Percentiles rank a stretch among this genome's conserved stretches.
phyloP scores from a whole-genome alignment of 2,888 invertebrate genomes.

The Sphaerophoria rueppellii region DNA sequence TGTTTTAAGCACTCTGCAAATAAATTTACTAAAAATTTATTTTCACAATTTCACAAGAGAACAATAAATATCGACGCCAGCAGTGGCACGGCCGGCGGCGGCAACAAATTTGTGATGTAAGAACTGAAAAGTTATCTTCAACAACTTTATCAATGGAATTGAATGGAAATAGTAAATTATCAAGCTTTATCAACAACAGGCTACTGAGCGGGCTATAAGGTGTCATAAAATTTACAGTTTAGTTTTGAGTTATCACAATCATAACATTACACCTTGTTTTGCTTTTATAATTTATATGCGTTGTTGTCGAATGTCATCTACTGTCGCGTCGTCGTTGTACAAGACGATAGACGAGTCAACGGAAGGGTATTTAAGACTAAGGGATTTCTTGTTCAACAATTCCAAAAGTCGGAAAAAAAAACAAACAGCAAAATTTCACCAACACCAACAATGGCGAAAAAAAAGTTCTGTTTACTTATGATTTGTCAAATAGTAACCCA shows the following conservation, averaged over 20 bases:
- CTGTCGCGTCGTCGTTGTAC: not conserved
- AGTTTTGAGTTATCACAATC: constrained; percentile 13
- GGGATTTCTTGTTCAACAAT: not conserved
- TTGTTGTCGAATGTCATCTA: too few relatives aligned
- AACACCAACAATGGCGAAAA: not conserved
- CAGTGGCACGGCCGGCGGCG: not conserved
- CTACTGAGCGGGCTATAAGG: constrained; percentile 22
- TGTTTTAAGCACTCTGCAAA: not conserved
- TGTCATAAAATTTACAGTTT: constrained; percentile 34
- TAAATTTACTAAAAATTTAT: not conserved
- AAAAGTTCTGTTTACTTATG: constrained; percentile 16
- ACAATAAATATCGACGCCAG: not conserved
- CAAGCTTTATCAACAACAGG: constrained; percentile 22
- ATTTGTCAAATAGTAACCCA: not conserved
- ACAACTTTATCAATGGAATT: constrained; percentile 27
- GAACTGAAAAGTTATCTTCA: constrained; percentile 8
- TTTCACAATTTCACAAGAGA: not conserved
- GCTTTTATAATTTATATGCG: not conserved
- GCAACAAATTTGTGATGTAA: constrained; percentile 8
- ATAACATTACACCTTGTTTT: constrained; percentile 21
- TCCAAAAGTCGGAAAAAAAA: not conserved
- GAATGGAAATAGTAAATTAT: constrained; percentile 31
- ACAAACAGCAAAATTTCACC: constrained; percentile 5
- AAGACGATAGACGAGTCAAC: not conserved
- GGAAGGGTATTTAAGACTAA: not conserved